Conservation (phyloP, 2,888 invertebrate genomes). For the Pemphredon lugubris region DNA sequence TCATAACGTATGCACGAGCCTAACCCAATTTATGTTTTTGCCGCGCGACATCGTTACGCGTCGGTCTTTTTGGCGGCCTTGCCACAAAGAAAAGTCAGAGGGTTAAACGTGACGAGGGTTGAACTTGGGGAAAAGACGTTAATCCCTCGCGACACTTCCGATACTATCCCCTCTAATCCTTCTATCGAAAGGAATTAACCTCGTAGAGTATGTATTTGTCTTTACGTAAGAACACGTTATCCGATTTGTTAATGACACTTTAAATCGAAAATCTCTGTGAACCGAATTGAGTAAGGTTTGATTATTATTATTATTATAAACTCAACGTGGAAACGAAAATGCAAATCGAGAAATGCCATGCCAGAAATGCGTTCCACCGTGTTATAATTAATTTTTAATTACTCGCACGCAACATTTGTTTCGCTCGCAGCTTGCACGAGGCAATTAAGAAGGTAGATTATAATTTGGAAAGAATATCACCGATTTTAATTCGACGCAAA, state of each 20-base stretch:
- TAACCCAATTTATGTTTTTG: no score
- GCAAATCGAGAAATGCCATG: no score
- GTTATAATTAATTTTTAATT: no score
- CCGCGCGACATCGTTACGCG: no score
- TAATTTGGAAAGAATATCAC: conserved; percentile 2
- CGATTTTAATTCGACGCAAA: conserved; percentile 26
- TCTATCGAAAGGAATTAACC: conserved; percentile 52
- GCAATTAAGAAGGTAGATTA: no score
- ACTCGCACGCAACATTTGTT: no score
- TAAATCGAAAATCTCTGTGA: neutral
- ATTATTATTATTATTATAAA: no score
- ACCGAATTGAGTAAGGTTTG: neutral
- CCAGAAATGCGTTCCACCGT: no score
- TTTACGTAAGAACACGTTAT: neutral
- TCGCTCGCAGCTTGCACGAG: no score
- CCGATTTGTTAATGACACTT: conserved; percentile 13
- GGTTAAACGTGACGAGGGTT: conserved; percentile 52
- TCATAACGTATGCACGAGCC: no score
- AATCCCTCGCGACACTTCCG: conserved; percentile 44
- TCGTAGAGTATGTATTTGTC: conserved; percentile 23
- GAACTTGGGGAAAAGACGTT: conserved; percentile 43
- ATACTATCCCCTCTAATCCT: conserved; percentile 45
- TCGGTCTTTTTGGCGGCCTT: conserved; percentile 15
- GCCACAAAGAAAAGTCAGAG: conserved; percentile 42
- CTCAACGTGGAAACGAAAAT: no score